Base-by-base conservation (phyloP, 1,140 invertebrate genomes). In the Hycleus phaleratus region DNA sequence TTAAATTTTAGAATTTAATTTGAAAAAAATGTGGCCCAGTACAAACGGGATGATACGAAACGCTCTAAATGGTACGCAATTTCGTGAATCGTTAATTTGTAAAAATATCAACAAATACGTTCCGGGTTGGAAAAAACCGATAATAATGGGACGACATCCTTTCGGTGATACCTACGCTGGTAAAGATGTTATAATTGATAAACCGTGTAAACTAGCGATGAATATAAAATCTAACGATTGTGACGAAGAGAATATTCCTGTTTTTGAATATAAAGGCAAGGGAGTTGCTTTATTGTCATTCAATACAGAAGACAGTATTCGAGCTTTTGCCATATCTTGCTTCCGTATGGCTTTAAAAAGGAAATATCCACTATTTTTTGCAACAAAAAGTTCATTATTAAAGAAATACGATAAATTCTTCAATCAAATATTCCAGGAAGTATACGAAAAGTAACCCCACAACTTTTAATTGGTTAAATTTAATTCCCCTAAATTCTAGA, bases 41-140 rank as follows among this genome's bases (percentile, higher is more conserved):
- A 87, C 87, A 4, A 89, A 90, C 73, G 87, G 87, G 32, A 89
- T 87, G 4, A 86, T 89, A 56, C 73, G 87, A 58, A 89, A 90
- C 70, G 89, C 90, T 61, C 72, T 89, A n/a, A 85, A 85, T 24
- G 86, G 86, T 4, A 88, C 86, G 2, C 86, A 88, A 12, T 89
- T 89, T 68, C 73, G 87, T 51, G 87, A 89, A 68, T 85, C 87
- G 11, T 88, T 90, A 60, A 78, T 89, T 40, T 90, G 87, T 72
- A 79, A 85, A 63, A 87, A 81, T 59, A 85, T 89, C 64, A 87
- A 85, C 6, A 77, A 84, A 26, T 72, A 90, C 18, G 85, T 89
- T 1, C 82, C 85, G 26, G 82, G 84, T 18, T 89, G 87, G 86
- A 83, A 75, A 6, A 77, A 85, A 61, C 78, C 85, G 18, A 77